These are phyloP conservation scores for Lithophane socia DNA, from an alignment of 2,888 invertebrate genomes.

Conservation along the genomic window DNA sequence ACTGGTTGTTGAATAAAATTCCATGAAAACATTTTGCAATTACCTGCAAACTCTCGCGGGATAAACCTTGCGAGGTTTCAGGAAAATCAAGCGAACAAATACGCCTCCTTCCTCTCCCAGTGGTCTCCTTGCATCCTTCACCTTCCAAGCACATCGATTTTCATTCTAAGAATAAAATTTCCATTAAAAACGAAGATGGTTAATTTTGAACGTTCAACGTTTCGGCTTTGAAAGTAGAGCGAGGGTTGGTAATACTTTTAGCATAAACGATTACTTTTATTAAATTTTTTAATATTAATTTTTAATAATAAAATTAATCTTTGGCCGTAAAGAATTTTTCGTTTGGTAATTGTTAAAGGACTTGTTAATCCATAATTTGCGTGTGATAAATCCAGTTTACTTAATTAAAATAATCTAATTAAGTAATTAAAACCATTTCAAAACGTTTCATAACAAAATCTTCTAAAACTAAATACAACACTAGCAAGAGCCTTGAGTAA, in stretches of 20 bases:
- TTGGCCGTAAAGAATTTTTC: conserved; percentile 5
- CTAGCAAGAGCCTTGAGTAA: conserved; percentile 14
- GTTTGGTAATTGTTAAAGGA: conserved; percentile 4
- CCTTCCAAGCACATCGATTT: conserved; percentile 48
- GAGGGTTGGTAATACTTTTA: conserved; percentile 28
- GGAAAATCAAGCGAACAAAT: conserved; percentile 53
- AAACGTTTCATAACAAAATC: background rate
- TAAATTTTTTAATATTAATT: conserved; percentile 12
- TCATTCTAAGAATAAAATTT: conserved; percentile 53
- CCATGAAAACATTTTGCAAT: conserved; percentile 50
- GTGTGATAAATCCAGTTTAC: background rate
- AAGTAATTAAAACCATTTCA: background rate
- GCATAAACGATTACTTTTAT: conserved; percentile 34
- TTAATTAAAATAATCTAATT: background rate
- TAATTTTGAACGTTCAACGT: conserved; percentile 43
- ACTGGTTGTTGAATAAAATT: conserved; percentile 39
- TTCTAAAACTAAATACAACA: background rate
- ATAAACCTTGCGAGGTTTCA: conserved; percentile 47
- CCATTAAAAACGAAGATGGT: conserved; percentile 50
- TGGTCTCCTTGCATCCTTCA: conserved; percentile 46
- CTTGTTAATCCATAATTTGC: background rate
- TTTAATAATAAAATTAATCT: background rate
- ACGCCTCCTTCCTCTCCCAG: conserved; percentile 29
- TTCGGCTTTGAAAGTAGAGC: conserved; percentile 25
- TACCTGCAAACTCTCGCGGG: conserved; percentile 33